These are phyloP conservation scores for Temnopleurus reevesii DNA, from an alignment of 53 echinoderm and acorn worm species.

Conservation along the genomic window DNA sequence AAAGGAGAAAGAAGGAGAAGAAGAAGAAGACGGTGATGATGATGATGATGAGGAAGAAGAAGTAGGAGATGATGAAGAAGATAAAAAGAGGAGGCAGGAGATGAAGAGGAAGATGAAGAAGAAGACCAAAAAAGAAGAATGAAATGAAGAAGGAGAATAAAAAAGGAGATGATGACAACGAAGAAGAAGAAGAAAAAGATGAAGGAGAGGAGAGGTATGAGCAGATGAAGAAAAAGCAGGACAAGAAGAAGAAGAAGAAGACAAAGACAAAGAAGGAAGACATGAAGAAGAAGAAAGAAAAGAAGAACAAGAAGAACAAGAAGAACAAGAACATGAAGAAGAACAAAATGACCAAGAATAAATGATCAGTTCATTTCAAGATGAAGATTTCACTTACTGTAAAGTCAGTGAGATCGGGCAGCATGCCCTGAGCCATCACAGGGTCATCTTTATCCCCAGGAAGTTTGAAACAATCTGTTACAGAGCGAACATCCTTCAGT, in stretches of 20 bases:
- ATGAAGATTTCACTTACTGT: constrained; percentile 62
- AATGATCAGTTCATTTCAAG: no score
- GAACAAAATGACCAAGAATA: neutral
- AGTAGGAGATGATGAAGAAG: neutral
- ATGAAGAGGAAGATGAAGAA: neutral
- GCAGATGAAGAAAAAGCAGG: neutral
- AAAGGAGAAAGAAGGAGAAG: neutral
- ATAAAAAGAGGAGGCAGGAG: neutral
- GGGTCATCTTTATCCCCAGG: constrained; percentile 64
- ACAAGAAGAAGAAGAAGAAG: neutral
- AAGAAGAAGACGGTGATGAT: neutral
- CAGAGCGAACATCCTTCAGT: neutral
- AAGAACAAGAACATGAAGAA: neutral
- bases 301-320: neutral
- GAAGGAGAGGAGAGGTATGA: neutral
- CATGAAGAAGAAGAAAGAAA: neutral
- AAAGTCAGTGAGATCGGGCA: constrained; percentile 81
- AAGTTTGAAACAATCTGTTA: constrained; percentile 67
- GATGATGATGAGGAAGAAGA: no score
- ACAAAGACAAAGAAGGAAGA: neutral
- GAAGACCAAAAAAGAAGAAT: neutral
- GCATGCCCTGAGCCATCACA: constrained; percentile 70
- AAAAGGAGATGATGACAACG: no score
- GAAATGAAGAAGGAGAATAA: neutral
- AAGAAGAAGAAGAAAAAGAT: no score